Base-by-base conservation (phyloP, 1,140 invertebrate species). In the Pogonognathellus flavescens region DNA sequence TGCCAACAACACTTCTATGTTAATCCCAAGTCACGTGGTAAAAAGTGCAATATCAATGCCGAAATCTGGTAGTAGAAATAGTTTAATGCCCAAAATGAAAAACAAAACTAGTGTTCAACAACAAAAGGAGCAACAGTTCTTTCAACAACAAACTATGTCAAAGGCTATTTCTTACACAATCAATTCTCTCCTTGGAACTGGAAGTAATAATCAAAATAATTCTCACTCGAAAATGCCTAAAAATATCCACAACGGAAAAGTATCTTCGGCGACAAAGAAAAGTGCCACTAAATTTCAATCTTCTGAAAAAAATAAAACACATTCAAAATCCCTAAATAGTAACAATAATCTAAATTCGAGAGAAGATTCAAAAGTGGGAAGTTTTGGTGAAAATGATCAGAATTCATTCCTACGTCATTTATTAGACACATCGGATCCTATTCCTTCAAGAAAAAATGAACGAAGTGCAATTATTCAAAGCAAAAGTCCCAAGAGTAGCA, bases 121-220 rank as follows among this genome's bases (percentile, higher is more conserved):
- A 72, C 14, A 72, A 18, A 55, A 52, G 11, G 70, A 76, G 41
- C 31, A 76, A 76, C 25, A 76, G n/a, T 1, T 76, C 41, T 81
- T 85, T 11, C 82, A 87, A 41, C 85, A 88, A 49, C 60, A 86
- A 14, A 86, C 87, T 8, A 80, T 88, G 66, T 88, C 85, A 31
- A 86, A 84, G 66, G 85, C 85, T 16, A 88, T 88, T 85, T 85
- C 83, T 1, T 88, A 88, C 57, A 86, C 87, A 20, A 88, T 88
- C 55, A 86, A 83, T n/a, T 86, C 87, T 9, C 57, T 86, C 1
- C 60, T 88, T 6, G 84, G 87, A 41, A 66, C 25, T 18, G 84
- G 66, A n/a, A 41, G 18, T 31, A 49, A 11, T 66, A 14, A 41
- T 6, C 25, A 76, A 11, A 76, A 50, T 18, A 31, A 16, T 76